Evolutionary conservation across 1,140 invertebrate species (phyloP), one percentile per base, ranked within the genome.

Genomic region (Papilio polytes): DNA sequence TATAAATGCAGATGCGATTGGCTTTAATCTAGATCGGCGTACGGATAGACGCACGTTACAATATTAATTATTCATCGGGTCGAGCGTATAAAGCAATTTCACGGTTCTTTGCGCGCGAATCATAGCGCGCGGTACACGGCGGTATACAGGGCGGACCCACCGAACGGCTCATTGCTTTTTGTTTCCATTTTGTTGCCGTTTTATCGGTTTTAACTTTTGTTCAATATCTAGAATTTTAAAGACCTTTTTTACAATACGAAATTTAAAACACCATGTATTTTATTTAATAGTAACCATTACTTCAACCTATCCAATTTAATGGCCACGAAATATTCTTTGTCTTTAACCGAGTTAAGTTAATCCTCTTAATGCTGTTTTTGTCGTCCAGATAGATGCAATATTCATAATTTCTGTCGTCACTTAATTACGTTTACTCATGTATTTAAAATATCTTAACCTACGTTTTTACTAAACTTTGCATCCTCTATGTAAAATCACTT

Each of bases 41-140:
- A 85, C 85, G 85, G 89, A 85, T 84, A 87, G 87, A 88, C 86
- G 87, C 86, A 90, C 88, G 89, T 90, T 87, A 88, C 88, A 86
- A 90, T 94, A 94, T 94, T 94, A 94, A 94, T 94, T 94, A 94
- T 94, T 94, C 92, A 94, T 94, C 90, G 92, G 91, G 89, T 92
- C 88, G 87, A 86, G 89, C 92, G 92, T 91, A 94, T 94, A 92
- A 92, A 94, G 90, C 92, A 93, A 94, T 94, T 94, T 94, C 92
- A 94, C 89, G 92, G 85, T 94, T 94, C 92, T 94, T 94, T 94
- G 92, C 88, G 78, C 89, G 81, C 91, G 90, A 90, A 92, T 92
- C 91, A 90, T 91, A 90, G 88, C 87, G 82, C 73, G 78, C 84
- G 84, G 85, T 86, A 82, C 85, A 81, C 86, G 80, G 81, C 82